Conservation (phyloP, 2,113 vertebrate species). For the Cephalophus harveyi region DNA sequence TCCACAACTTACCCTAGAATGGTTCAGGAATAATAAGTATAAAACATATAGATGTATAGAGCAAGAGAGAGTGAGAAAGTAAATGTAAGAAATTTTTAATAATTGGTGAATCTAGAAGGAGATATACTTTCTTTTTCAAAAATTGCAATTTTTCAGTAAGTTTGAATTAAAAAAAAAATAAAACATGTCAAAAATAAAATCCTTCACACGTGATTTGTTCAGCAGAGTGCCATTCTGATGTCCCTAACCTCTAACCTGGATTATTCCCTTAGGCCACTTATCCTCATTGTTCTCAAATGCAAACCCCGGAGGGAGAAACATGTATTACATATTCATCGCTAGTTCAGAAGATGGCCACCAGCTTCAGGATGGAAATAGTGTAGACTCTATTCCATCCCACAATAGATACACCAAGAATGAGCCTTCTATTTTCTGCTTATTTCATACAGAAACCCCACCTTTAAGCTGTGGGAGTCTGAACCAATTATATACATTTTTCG, state of each 20-base stretch:
- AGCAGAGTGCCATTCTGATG: too few relatives aligned
- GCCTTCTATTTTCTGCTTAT: not conserved
- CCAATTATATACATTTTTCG: not conserved
- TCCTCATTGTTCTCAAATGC: not conserved
- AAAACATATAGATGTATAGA: not conserved
- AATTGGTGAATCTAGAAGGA: not conserved
- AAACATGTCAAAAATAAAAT: not conserved
- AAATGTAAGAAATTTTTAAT: not conserved
- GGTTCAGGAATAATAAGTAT: not conserved
- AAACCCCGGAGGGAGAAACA: not conserved
- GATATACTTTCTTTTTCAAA: not conserved
- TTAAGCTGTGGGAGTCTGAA: not conserved
- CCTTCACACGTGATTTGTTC: not conserved
- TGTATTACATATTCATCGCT: not conserved
- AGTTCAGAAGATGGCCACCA: not conserved
- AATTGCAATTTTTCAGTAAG: not conserved
- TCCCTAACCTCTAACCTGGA: not conserved
- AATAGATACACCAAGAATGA: not conserved
- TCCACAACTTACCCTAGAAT: not conserved
- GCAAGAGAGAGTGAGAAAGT: not conserved
- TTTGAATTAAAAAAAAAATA: not conserved
- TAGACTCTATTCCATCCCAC: not conserved
- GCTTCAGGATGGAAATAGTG: not conserved
- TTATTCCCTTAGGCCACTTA: not conserved
- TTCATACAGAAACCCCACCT: not conserved